Conservation (phyloP, 2,888 invertebrate genomes). For the Mesochorus sp. region DNA sequence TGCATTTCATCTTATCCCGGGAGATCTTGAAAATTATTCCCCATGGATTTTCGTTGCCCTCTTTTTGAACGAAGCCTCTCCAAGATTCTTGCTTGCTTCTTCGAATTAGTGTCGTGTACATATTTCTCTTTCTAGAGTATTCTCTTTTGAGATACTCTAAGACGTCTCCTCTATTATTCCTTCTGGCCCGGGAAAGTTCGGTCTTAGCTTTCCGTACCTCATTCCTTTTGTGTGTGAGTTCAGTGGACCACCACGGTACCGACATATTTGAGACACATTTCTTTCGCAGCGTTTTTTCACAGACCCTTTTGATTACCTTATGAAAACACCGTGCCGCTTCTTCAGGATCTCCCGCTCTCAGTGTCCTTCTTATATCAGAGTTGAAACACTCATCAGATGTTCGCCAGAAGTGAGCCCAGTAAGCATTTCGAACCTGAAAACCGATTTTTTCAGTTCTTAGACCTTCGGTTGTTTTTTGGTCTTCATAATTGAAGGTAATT, state of each 20-base stretch:
- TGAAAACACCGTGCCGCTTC: background rate
- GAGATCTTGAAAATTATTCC: conserved; percentile 24
- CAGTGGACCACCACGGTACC: conserved; percentile 21
- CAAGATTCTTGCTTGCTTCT: conserved; percentile 15
- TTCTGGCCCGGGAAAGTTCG: background rate
- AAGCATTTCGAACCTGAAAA: background rate
- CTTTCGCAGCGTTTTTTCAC: background rate
- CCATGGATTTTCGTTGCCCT: conserved; percentile 26
- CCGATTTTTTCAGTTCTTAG: background rate
- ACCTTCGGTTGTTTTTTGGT: too few species aligned
- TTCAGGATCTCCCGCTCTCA: background rate
- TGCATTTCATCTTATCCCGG: background rate
- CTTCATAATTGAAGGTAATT: background rate
- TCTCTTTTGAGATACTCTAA: background rate
- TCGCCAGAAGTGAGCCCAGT: background rate
- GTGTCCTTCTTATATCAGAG: background rate
- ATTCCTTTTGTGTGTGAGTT: background rate
- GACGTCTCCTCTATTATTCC: too few species aligned
- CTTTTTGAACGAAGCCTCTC: background rate
- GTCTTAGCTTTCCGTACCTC: background rate
- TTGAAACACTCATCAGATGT: background rate
- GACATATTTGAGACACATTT: background rate
- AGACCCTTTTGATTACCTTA: background rate
- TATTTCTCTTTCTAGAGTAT: background rate
- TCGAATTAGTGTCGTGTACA: background rate